These are phyloP conservation scores for Oxyura jamaicensis DNA, from an alignment of 2,113 vertebrate species.

Conservation along the genomic window DNA sequence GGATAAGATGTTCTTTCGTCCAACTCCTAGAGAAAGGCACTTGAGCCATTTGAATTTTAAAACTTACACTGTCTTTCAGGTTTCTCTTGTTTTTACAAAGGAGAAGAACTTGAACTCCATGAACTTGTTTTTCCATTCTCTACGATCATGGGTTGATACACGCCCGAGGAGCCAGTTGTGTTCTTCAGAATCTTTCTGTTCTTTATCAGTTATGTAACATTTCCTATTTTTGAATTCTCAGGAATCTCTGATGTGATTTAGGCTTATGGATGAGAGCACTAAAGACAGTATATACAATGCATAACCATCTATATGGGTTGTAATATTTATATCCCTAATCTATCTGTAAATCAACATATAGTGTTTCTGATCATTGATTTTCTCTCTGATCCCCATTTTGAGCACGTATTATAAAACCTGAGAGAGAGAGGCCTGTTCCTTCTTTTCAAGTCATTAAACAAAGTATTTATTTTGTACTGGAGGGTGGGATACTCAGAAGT, in stretches of 20 bases:
- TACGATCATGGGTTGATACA: not conserved
- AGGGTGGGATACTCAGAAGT: not conserved
- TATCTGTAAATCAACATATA: not conserved
- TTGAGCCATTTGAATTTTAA: slow-evolving; percentile 15
- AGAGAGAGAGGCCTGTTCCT: no score
- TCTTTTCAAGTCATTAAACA: not conserved
- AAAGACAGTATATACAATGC: not conserved
- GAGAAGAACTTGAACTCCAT: slow-evolving; percentile 5
- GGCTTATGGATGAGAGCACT: not conserved
- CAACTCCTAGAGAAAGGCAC: not conserved
- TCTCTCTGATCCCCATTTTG: not conserved
- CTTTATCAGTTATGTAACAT: not conserved
- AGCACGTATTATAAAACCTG: not conserved
- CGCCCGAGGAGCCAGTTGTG: not conserved
- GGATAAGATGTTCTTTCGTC: slow-evolving; percentile 32
- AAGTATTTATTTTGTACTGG: not conserved
- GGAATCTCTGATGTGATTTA: not conserved
- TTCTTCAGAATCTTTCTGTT: not conserved
- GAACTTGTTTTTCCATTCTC: not conserved
- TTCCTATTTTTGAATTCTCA: not conserved
- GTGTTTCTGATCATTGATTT: not conserved
- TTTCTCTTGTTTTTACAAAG: slow-evolving; percentile 27
- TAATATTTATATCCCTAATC: not conserved
- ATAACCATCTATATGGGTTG: not conserved
- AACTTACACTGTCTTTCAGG: not conserved